Conservation (phyloP, 1,140 invertebrate genomes). For the Heliothis virescens region DNA sequence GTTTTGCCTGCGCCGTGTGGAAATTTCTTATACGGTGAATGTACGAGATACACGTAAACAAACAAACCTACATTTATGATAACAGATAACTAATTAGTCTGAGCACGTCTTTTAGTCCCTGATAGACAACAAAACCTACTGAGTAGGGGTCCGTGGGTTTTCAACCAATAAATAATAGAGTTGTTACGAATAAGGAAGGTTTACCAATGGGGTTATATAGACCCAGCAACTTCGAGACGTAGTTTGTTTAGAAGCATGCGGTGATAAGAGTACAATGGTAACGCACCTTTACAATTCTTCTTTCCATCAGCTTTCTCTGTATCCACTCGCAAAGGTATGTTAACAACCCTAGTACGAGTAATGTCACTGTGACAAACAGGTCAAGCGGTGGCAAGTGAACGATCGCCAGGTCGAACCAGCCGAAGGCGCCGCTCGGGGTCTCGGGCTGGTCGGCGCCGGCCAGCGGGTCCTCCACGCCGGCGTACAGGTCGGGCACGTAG, state of each 20-base stretch:
- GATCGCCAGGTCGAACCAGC: conserved; percentile 58
- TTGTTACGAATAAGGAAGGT: no score
- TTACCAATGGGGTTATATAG: no score
- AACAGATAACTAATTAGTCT: no score
- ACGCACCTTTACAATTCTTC: conserved; percentile 73
- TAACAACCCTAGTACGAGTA: conserved; percentile 63
- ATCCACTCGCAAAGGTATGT: conserved; percentile 78
- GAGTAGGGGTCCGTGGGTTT: no score
- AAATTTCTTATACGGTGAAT: no score
- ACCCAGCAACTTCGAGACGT: no score
- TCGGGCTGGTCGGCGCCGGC: conserved; percentile 3
- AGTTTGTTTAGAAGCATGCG: neutral
- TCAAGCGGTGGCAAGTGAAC: conserved; percentile 66
- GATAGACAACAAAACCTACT: no score
- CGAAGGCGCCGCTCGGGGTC: conserved; percentile 5
- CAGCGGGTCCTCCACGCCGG: conserved; percentile 40
- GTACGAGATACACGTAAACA: no score
- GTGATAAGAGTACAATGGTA: neutral
- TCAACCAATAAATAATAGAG: no score
- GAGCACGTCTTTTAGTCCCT: no score
- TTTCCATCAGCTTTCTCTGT: conserved; percentile 79
- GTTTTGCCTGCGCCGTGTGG: no score
- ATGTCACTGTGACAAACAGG: conserved; percentile 60
- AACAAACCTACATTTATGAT: no score
- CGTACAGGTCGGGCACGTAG: conserved; percentile 68